phyloP scores from a whole-genome alignment of 2,113 vertebrate species.

The Ptilorrhoa leucosticta region DNA sequence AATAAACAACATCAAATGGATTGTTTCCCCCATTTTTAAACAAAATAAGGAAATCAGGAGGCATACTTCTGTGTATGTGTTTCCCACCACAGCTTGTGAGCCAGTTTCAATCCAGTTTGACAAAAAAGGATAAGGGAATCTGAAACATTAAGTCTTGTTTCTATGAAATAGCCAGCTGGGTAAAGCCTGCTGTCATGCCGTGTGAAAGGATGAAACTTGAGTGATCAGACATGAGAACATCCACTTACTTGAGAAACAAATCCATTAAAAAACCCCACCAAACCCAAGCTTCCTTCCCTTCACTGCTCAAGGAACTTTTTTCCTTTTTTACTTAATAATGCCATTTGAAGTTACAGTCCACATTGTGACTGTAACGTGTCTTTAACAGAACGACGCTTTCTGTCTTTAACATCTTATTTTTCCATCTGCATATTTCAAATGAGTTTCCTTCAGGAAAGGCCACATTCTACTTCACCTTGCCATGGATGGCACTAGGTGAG shows the following conservation, averaged over 20 bases:
- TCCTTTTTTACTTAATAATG: neutral
- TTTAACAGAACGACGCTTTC: neutral
- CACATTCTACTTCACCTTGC: neutral
- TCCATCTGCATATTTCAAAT: neutral
- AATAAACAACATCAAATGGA: constrained; percentile 11
- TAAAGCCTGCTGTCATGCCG: neutral
- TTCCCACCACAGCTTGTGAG: neutral
- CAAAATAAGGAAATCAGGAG: neutral
- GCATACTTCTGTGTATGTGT: neutral
- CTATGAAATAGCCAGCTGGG: neutral
- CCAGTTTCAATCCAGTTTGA: neutral
- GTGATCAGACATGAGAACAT: neutral
- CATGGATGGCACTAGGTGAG: neutral
- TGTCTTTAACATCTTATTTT: neutral
- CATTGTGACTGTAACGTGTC: neutral
- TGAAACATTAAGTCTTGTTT: neutral
- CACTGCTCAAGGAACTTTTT: neutral
- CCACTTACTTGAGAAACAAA: neutral
- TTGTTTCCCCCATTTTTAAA: neutral
- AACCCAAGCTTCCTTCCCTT: neutral
- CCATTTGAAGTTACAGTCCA: neutral
- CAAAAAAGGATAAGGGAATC: neutral
- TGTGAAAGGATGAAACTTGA: neutral
- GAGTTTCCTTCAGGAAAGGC: neutral
- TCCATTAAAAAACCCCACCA: neutral